A percentile compares a stretch with the other conserved stretches of the same genome.
Conservation (phyloP, 2,888 invertebrate genomes). For the Caprella mutica region DNA sequence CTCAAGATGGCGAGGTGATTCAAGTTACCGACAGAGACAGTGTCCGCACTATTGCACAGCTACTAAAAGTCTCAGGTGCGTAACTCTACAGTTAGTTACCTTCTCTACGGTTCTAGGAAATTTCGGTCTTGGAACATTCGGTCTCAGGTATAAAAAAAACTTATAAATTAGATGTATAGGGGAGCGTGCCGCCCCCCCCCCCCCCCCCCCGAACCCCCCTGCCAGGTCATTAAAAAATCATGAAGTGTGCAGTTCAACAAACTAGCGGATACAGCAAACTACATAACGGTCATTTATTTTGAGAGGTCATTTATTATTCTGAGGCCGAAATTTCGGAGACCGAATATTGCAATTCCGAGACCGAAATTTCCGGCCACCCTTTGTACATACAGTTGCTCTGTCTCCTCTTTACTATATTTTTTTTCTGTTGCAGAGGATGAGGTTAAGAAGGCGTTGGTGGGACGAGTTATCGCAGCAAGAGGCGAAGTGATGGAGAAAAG, state of each 20-base stretch:
- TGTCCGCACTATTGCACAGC: constrained; percentile 47
- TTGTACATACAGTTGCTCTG: too few species aligned
- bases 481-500: constrained; percentile 84
- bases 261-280: too few species aligned
- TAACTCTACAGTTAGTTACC: not conserved
- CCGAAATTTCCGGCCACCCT: too few species aligned
- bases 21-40: constrained; percentile 44
- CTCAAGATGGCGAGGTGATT: constrained; percentile 49
- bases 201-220: too few species aligned
- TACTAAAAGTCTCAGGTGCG: constrained; percentile 51
- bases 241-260: not conserved
- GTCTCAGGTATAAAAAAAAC: not conserved
- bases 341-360: too few species aligned
- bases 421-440: constrained; percentile 49
- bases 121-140: not conserved
- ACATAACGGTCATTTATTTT: too few species aligned
- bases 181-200: too few species aligned
- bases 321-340: too few species aligned
- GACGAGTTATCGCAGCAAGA: constrained; percentile 81
- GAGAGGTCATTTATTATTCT: too few species aligned
- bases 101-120: not conserved
- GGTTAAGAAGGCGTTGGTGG: constrained; percentile 63
- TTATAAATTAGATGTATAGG: too few species aligned
- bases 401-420: too few species aligned
- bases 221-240: not conserved